Evolutionary conservation across 2,888 invertebrate genomes (phyloP), one percentile per base, ranked within the genome.

Genomic region (Idaea aversata): DNA sequence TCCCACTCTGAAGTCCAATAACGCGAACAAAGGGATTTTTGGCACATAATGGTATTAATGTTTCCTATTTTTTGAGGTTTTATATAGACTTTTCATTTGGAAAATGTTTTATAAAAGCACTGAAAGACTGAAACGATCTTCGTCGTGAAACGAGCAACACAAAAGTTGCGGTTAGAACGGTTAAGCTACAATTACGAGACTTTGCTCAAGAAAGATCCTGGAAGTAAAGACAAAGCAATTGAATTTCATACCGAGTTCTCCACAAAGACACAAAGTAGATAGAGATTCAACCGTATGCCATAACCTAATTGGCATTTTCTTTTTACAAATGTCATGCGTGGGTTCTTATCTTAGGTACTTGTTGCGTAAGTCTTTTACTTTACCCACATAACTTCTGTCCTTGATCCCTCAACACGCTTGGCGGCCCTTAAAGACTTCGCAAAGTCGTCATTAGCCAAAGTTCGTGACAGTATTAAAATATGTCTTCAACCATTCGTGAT

Each of bases 401-500:
- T 57, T 58, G 63, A 69, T 63, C 66, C 69, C 68, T 67, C 62
- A 63, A 67, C 66, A 63, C 67, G 67, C 70, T 70, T 38, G 69
- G 65, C 59, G 63, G 67, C 62, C 67, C 71, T 74, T 73, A 71
- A 75, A 76, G 72, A 75, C 72, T 68, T 71, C 66, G 65, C 61
- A 65, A 76, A 72, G 72, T 73, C 72, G 67, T 75, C 76, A 78
- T 81, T 81, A 81, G 68, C 73, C 68, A 71, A 79, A 79, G 76
- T 77, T 75, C 62, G 61, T 62, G 69, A 68, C 64, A 67, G 69
- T 67, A 64, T 71, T 75, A 70, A 75, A 76, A 78, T 73, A 78
- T 77, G 74, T 80, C 66, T 34, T 64, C 59, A 59, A 57, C 63
- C 62, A 81, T 83, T 85, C 80, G 77, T 75, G 82, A 81, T 85